Evolutionary conservation across 64 coral and sea anemone genomes (phyloP), one percentile per base, ranked within the genome.

Genomic region (Dendronephthya gigantea): DNA sequence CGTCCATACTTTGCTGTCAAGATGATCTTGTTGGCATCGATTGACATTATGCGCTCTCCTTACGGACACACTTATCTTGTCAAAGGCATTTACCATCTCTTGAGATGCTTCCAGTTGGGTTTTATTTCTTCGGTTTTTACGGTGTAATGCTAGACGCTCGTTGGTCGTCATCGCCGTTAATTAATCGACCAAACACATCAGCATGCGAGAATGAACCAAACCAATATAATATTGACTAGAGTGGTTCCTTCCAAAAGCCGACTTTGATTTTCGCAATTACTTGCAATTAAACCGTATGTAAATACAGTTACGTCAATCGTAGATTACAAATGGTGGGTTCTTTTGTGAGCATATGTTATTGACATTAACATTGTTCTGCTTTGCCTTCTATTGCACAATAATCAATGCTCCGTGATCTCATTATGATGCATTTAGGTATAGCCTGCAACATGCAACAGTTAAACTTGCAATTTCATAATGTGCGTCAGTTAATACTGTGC

Each of bases 41-140:
- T 79, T 79, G 9, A 79, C 72, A 39, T 79, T 79, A 79, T 36
- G 10, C 34, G 72, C 72, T 34, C 72, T 34, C 30, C 72, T 34
- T 5, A 79, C 72, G 14, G 72, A 79, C 29, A 79, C 72, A 35
- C 72, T 79, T 39, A 35, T 35, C 72, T 79, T 79, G 72, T 79
- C 72, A 79, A 79, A 34, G 10, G 72, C 72, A 35, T 79, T 79
- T 7, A 34, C 36, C 32, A 79, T 79, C 36, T 79, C 72, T 39
- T 79, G 72, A 34, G 72, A 79, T 10, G 72, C 2, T 36, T 79
- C 4, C 72, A 35, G 32, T 79, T 79, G 27, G 37, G 3, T 79
- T 34, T 29, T 33, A 27, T 62, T 62, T 22, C 25, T 62, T 62
- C 55, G 55, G 55, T 62, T 62, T 62, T 27, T 62, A 23, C 55